Base-by-base conservation (phyloP, 2,888 invertebrate species). In the Melanchra persicariae region DNA sequence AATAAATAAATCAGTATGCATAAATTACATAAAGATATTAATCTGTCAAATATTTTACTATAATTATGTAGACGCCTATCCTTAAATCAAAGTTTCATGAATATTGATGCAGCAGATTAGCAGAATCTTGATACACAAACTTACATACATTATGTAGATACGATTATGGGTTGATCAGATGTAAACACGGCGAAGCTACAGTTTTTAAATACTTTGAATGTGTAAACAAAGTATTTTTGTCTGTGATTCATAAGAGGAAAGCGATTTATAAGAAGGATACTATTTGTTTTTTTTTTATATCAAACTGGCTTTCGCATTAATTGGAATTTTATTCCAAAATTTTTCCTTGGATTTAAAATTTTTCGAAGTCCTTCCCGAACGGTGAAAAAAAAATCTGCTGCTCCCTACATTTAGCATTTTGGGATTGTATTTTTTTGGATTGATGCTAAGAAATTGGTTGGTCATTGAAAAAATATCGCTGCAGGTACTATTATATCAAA, bases 191-290 rank as follows among this genome's bases (percentile, higher is more conserved):
- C 52, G 52, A 63, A n/a, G 65, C 74, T 73, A 75, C 69, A 74
- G 74, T 81, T 81, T 83, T 77, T 62, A 66, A 84, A 85, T 85
- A 72, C 68, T 81, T 83, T 51, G n/a, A 51, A 71, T 58, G 19
- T 79, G 73, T 80, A 57, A 77, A 83, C 69, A 69, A 63, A 68
- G 63, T 59, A 58, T 83, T 79, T 70, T 75, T 51, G 49, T 9
- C 19, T n/a, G 19, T 43, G 54, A 63, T 72, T 15, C 17, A 75
- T 10, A 15, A 68, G 74, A 51, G 43, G 6, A 15, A 8, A 51
- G 73, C 52, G 58, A 40, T 73, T 60, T 51, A 3, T 1, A 3
- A 8, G 1, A n/a, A 7, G 8, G 0, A 15, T 10, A 24, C 8
- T 47, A 9, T 7, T 43, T 43, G 1, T 0, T 47, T 6, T 3